These are phyloP conservation scores for Argyra leucocephala DNA, from an alignment of 2,888 invertebrate species.

Conservation along the genomic window DNA sequence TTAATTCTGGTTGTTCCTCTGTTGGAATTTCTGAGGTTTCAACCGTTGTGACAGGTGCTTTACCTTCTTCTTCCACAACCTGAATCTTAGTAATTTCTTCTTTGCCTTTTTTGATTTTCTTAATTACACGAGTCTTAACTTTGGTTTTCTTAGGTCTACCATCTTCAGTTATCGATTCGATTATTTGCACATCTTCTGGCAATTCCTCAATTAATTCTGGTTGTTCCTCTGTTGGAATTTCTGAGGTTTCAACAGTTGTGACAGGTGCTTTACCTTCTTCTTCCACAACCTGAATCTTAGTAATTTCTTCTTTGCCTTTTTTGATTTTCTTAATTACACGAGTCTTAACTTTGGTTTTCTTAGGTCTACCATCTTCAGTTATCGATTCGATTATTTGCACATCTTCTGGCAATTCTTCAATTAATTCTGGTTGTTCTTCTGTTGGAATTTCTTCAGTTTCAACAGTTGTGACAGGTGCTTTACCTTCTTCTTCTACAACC, in stretches of 20 bases:
- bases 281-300: constrained; percentile 28
- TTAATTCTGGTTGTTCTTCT: constrained; percentile 23
- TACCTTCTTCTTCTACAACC: constrained; percentile 33
- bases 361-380: constrained; percentile 31
- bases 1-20: constrained; percentile 28
- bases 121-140: constrained; percentile 28
- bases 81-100: constrained; percentile 36
- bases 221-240: constrained; percentile 24
- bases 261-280: constrained; percentile 27
- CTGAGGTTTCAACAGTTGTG: constrained; percentile 25
- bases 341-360: constrained; percentile 33
- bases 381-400: constrained; percentile 26
- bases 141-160: constrained; percentile 30
- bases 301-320: constrained; percentile 30
- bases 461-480: constrained; percentile 32
- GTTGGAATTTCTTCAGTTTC: constrained; percentile 25
- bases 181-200: constrained; percentile 14
- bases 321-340: constrained; percentile 23
- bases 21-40: constrained; percentile 26
- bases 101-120: constrained; percentile 34
- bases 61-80: constrained; percentile 34
- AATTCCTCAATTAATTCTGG: constrained; percentile 24
- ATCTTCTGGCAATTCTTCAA: constrained; percentile 36
- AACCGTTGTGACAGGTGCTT: constrained; percentile 38
- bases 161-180: constrained; percentile 23